Evolutionary conservation across 2,888 invertebrate species (phyloP).

Genomic region (Trichacis sp.): DNA sequence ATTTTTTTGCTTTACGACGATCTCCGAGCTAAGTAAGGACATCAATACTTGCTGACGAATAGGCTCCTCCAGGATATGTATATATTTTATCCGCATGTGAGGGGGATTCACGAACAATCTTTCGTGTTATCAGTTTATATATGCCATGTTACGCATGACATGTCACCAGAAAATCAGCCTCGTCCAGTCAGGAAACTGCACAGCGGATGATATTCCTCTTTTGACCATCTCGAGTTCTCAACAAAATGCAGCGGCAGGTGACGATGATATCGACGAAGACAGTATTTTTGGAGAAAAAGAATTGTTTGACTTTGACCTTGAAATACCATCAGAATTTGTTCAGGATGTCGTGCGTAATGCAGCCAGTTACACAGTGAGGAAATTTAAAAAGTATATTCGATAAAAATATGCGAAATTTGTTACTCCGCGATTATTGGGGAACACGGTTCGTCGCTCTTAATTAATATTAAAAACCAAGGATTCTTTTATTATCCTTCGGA

Average conservation of each 20-base stretch:
- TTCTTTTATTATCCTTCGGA: not conserved
- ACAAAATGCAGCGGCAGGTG: not conserved
- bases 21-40: no score
- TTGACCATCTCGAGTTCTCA: not conserved
- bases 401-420: not conserved
- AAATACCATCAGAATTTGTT: not conserved
- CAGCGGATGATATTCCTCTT: not conserved
- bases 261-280: not conserved
- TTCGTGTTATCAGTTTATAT: no score
- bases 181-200: not conserved
- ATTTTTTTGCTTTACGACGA: no score
- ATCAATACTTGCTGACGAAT: no score
- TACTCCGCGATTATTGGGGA: not conserved
- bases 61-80: no score
- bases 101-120: no score
- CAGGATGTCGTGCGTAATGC: not conserved
- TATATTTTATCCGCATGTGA: no score
- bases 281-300: not conserved
- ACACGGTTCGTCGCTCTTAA: not conserved
- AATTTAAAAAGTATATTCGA: not conserved
- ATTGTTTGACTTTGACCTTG: not conserved
- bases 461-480: not conserved
- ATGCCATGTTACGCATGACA: no score
- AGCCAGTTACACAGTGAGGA: not conserved
- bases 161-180: no score